phyloP scores from a whole-genome alignment of 2,797 vertebrate species.

The Characodon lateralis region DNA sequence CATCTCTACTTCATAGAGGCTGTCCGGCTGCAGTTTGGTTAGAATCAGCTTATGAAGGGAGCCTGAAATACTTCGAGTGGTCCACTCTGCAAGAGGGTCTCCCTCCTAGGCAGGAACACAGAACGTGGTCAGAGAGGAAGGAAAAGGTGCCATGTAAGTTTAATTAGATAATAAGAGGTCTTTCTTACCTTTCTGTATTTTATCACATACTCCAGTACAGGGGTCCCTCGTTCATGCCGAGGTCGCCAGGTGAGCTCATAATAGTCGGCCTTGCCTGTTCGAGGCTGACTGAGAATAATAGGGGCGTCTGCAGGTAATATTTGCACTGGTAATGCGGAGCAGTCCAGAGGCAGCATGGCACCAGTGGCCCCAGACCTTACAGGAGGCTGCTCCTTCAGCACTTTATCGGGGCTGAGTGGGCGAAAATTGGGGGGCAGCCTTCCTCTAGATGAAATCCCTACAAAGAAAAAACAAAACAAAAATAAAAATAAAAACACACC shows the following conservation, averaged over 20 bases:
- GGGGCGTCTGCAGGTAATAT: conserved; percentile 89
- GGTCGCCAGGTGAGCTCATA: conserved; percentile 96
- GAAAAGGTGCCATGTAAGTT: background rate
- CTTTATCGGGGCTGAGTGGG: conserved; percentile 80
- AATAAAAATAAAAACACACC: background rate
- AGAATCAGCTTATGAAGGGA: conserved; percentile 88
- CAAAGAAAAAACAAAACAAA: background rate
- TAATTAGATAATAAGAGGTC: background rate
- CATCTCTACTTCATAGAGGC: conserved; percentile 98
- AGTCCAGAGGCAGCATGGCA: conserved; percentile 77
- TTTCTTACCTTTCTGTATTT: conserved; percentile 93
- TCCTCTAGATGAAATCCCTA: conserved; percentile 64
- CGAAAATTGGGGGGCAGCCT: conserved; percentile 74
- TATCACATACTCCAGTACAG: conserved; percentile 90
- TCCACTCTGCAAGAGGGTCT: conserved; percentile 87
- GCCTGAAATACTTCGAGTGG: conserved; percentile 85
- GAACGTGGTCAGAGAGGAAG: background rate
- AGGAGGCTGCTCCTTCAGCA: conserved; percentile 78
- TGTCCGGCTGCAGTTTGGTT: conserved; percentile 90
- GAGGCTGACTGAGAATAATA: conserved; percentile 92
- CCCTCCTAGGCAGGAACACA: conserved; percentile 78
- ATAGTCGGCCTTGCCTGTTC: conserved; percentile 92
- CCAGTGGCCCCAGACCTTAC: conserved; percentile 70
- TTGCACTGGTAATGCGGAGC: conserved; percentile 77
- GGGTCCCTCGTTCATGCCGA: conserved; percentile 83